Evolutionary conservation across 1,140 invertebrate species (phyloP), one percentile per base, ranked within the genome.

Genomic region (Lerema accius): DNA sequence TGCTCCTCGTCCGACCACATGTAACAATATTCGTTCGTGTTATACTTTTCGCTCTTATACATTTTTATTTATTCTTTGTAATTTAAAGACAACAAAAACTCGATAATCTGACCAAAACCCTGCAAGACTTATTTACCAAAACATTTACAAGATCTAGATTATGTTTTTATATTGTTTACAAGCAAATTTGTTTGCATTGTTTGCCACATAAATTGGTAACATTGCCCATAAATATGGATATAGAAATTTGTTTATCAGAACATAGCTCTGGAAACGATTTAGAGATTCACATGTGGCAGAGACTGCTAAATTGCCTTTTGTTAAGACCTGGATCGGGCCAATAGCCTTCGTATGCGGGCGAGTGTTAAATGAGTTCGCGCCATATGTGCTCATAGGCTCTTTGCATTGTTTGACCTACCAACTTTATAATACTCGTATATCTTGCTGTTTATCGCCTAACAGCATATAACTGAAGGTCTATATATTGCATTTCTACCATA

Each of bases 291-390:
- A 58, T 58, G 42, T 58, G 63, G 50, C 46, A 58, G 64, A 69
- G 73, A 63, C 70, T 74, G 74, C 63, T 78, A 74, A 84, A 82
- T 81, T 78, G 74, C 70, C 75, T 74, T 77, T 69, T 64, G 73
- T 71, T 82, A 78, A 82, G 77, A 82, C 77, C 72, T 82, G 79
- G 78, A 80, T 80, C 76, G 70, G 65, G 61, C 68, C 66, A 73
- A 69, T 73, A 69, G 69, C 72, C 64, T 69, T 69, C 53, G 56
- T 67, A 42, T 63, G 62, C 67, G 56, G 69, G 67, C 60, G 67
- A 55, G 55, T 39, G 73, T 69, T 78, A 77, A 81, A 78, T 78
- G 69, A 75, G 70, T 67, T 46, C 64, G 50, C 59, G 59, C 68
- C 73, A 76, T 73, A 71, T 73, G 71, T 69, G 67, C 49, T 63